Base-by-base conservation (phyloP, 1,140 invertebrate species). In the Zaprionus ornatus region DNA sequence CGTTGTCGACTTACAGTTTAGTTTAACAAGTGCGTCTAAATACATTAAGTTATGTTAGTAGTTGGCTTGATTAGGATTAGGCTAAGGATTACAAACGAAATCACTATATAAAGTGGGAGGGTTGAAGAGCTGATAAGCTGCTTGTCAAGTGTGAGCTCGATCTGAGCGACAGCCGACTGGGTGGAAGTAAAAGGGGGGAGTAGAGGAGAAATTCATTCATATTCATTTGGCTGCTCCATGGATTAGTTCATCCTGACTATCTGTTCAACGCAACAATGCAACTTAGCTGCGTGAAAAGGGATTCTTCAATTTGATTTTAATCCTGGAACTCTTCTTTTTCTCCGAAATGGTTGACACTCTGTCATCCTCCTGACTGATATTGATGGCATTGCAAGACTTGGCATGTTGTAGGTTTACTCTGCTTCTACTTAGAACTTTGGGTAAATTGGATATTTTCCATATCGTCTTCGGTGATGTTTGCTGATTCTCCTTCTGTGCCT, bases 1-100 rank as follows among this genome's bases (percentile, higher is more conserved):
- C 85, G 85, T 90, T 88, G 84, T 90, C 73, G 84, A 85, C 84
- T 88, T 88, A 88, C 68, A 84, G 37, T 15, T 32, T 81, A 88
- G 80, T 77, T 88, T 80, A 88, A 88, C 84, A 88, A 84, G 85
- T 88, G 84, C 84, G 78, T 90, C 84, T 88, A 90, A 79, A 68
- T 82, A 79, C 67, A 87, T 88, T 90, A 88, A 88, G 84, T 88
- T 88, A 50, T 13, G 45, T 50, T 50, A 50, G 45, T 50, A 90
- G 74, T 88, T 80, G 84, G 82, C 80, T 87, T 83, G 56, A 73
- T 80, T 68, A 73, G 55, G 50, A 57, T 77, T 72, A 77, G 69
- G 50, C 73, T 79, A 71, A 70, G 35, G 35, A 71, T 71, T 77
- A 74, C 27, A 74, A 62, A 77, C 64, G 40, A 78, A 74, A 87